Evolutionary conservation across 2,888 invertebrate genomes (phyloP).

Genomic region (Agrotis segetum): DNA sequence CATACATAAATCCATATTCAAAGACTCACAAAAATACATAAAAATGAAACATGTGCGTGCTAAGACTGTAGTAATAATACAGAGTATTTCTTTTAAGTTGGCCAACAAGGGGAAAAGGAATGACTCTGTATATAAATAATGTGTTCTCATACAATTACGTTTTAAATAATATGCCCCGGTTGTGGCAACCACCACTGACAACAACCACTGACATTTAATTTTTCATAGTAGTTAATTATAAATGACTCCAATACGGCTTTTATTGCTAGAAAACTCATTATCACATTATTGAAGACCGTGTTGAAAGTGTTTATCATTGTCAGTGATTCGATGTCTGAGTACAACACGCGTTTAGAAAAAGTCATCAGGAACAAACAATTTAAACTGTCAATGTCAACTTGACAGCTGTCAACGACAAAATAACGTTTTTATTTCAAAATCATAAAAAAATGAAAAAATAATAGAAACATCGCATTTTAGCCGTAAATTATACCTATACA

Average conservation of each 20-base stretch:
- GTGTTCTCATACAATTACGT: slow-evolving; percentile 25
- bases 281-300: too few relatives aligned
- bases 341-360: slow-evolving; percentile 37
- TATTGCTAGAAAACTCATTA: neutral
- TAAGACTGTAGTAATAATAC: slow-evolving; percentile 38
- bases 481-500: slow-evolving; percentile 23
- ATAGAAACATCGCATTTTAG: neutral
- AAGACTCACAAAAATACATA: slow-evolving; percentile 19
- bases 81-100: too few relatives aligned
- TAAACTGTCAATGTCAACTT: neutral
- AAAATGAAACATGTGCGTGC: slow-evolving; percentile 44
- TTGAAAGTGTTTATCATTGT: neutral
- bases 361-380: slow-evolving; percentile 18
- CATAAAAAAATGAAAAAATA: neutral
- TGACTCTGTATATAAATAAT: neutral
- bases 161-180: slow-evolving; percentile 3
- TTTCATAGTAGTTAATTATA: slow-evolving; percentile 7
- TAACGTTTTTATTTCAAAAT: neutral
- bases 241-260: neutral
- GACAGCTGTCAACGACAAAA: slow-evolving; percentile 4
- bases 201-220: slow-evolving; percentile 17
- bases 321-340: slow-evolving; percentile 34
- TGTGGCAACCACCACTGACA: neutral
- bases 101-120: too few relatives aligned
- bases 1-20: slow-evolving; percentile 22